Base-by-base conservation (phyloP, 2,113 vertebrate species). In the Xyliphius kryptos region DNA sequence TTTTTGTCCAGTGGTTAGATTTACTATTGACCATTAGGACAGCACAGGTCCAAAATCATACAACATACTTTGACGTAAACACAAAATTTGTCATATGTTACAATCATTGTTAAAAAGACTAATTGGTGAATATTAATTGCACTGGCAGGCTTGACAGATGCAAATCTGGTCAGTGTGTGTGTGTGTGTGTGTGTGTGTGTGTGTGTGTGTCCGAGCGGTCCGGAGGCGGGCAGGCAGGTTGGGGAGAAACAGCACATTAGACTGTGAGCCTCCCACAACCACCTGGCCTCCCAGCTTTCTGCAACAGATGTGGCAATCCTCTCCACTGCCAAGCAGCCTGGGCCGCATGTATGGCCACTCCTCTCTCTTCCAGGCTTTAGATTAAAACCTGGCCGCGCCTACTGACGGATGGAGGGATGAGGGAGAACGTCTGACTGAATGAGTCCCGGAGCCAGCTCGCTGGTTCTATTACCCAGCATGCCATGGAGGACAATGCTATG, bases 201-300 rank as follows among this genome's bases (percentile, higher is more conserved):
- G 46, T 61, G 44, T 17, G 44, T 17, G 36, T 26, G 63, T 63
- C 20, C 38, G 55, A 63, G 43, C 9, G 53, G 67, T 52, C 55
- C 38, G 64, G 63, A 67, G 56, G 68, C 54, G 52, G 68, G 56
- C 46, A 41, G 59, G 56, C 55, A 65, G 62, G 57, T 52, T 66
- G 49, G 26, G 51, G 51, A 64, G 62, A 68, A 52, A 70, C 61
- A 68, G 73, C 62, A 37, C 69, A 74, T 74, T 65, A 68, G 68
- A 67, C 68, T 68, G 58, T 56, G 61, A 70, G 65, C 61, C 73
- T 65, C 73, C 61, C 73, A 61, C 72, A 75, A 59, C 86, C 86
- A 86, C 85, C 87, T 87, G 85, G 78, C 81, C 81, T 82, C 81
- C 77, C 83, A 86, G 85, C 83, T 87, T 87, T 86, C 81, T 81